Percentiles rank a stretch among this genome's conserved stretches.
Conservation (phyloP, 2,888 invertebrate genomes). For the Trisateles emortualis region DNA sequence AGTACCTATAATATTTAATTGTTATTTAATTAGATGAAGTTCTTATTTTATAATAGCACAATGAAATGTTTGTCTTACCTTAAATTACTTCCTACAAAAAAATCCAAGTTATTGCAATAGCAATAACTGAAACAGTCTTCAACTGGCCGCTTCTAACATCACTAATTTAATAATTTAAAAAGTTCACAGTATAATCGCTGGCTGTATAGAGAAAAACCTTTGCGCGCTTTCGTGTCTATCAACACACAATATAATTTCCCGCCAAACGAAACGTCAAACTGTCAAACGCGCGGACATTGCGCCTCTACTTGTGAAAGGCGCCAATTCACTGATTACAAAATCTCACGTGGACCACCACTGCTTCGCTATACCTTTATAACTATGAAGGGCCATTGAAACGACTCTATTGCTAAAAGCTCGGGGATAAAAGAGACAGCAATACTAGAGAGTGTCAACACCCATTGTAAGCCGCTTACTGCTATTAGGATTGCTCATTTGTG, state of each 20-base stretch:
- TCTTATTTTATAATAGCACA: background rate
- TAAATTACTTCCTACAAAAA: conserved; percentile 64
- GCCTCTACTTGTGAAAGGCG: conserved; percentile 79
- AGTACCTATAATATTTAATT: too few relatives aligned
- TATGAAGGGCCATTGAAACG: conserved; percentile 76
- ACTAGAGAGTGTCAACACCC: conserved; percentile 71
- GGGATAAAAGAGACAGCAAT: conserved; percentile 67
- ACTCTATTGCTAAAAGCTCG: conserved; percentile 61
- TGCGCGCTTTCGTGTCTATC: conserved; percentile 48
- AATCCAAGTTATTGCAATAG: conserved; percentile 83
- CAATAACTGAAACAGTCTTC: conserved; percentile 80
- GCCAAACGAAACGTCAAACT: conserved; percentile 84
- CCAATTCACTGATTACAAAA: conserved; percentile 86
- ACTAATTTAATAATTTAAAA: conserved; percentile 62
- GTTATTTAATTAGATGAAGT: background rate
- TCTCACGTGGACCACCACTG: conserved; percentile 83
- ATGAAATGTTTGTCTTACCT: conserved; percentile 61
- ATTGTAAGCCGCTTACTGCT: conserved; percentile 83
- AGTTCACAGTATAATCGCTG: conserved; percentile 60
- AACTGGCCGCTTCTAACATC: conserved; percentile 75
- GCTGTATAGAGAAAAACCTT: conserved; percentile 53
- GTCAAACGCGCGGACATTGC: conserved; percentile 80
- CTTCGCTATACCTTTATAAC: conserved; percentile 76
- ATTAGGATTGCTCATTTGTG: conserved; percentile 83
- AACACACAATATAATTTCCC: conserved; percentile 71